These are phyloP conservation scores for Trachelus tabidus DNA, from an alignment of 2,888 invertebrate species.

Conservation along the genomic window DNA sequence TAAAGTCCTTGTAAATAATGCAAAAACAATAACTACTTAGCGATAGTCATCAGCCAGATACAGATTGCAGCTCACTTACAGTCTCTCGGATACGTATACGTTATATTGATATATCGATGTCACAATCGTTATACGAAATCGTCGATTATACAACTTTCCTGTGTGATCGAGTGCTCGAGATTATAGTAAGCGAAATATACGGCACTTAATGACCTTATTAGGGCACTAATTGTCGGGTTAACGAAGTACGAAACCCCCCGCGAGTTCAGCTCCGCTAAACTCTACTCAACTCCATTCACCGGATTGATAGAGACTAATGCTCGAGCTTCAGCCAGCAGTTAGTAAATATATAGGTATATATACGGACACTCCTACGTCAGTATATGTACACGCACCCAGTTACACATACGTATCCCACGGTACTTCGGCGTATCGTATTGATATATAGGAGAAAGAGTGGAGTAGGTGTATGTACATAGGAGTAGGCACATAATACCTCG, in stretches of 20 bases:
- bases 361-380: not conserved
- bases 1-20: not conserved
- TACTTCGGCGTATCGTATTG: not conserved
- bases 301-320: conserved; percentile 48
- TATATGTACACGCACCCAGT: not conserved
- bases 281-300: conserved; percentile 36
- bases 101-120: not conserved
- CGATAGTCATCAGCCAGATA: not conserved
- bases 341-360: conserved; percentile 6
- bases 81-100: not conserved
- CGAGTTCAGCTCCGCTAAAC: conserved; percentile 20
- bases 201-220: conserved; percentile 50
- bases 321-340: conserved; percentile 17
- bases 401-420: not conserved
- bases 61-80: not conserved
- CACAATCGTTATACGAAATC: not conserved
- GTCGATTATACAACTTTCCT: not conserved
- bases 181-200: conserved; percentile 25
- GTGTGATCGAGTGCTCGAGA: not conserved
- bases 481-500: conserved; percentile 47
- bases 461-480: conserved; percentile 38
- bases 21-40: not conserved
- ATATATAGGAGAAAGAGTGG: conserved; percentile 12
- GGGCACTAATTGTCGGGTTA: conserved; percentile 50
- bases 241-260: conserved; percentile 42